Percentiles rank a stretch among this genome's conserved stretches.
These are phyloP conservation scores for Orestias chungarensis DNA, from an alignment of 2,797 vertebrate genomes.

Conservation along the genomic window DNA sequence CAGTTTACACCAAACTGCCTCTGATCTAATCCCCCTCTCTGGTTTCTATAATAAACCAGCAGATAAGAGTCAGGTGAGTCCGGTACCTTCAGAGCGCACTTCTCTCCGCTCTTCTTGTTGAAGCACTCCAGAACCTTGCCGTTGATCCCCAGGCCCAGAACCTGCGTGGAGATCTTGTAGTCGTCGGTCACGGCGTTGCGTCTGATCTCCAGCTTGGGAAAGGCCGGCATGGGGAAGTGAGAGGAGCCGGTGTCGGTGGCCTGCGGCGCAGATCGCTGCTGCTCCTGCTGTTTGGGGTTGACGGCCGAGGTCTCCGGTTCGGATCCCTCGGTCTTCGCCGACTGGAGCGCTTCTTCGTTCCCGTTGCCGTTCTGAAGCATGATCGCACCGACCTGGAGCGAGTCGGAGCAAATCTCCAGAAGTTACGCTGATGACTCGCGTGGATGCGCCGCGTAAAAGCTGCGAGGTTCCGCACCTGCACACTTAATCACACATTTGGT, in stretches of 20 bases:
- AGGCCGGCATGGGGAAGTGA: slow-evolving; percentile 69
- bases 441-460: slow-evolving; percentile 12
- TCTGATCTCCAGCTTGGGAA: slow-evolving; percentile 87
- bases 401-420: not conserved
- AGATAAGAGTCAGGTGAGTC: slow-evolving; percentile 20
- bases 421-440: not conserved
- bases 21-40: no score
- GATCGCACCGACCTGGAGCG: slow-evolving; percentile 37
- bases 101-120: slow-evolving; percentile 89
- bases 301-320: slow-evolving; percentile 48
- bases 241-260: slow-evolving; percentile 45
- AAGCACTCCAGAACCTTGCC: slow-evolving; percentile 96
- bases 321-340: slow-evolving; percentile 54
- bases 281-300: not conserved
- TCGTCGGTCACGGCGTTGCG: slow-evolving; percentile 95
- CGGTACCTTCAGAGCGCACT: slow-evolving; percentile 94
- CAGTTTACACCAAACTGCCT: not conserved
- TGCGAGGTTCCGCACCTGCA: slow-evolving; percentile 1
- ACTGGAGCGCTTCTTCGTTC: slow-evolving; percentile 52
- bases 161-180: slow-evolving; percentile 92
- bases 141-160: slow-evolving; percentile 96
- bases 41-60: slow-evolving; percentile 5
- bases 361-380: slow-evolving; percentile 81
- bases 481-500: slow-evolving; percentile 23
- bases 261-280: slow-evolving; percentile 13